Evolutionary conservation across 1,140 invertebrate genomes (phyloP).

Genomic region (Brachionus plicatilis): DNA sequence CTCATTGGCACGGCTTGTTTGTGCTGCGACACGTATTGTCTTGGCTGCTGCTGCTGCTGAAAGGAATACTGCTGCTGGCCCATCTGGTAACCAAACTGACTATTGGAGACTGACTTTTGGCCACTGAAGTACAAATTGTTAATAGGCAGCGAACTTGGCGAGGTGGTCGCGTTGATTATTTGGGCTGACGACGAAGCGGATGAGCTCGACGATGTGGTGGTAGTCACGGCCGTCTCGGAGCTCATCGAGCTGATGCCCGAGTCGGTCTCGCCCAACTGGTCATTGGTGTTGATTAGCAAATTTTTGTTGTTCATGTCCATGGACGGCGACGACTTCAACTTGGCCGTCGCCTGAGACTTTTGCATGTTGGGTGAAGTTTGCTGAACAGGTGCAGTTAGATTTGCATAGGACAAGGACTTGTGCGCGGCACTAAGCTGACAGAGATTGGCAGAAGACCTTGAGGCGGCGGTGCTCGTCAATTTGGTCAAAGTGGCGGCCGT

Average conservation of each 20-base stretch:
- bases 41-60: background rate
- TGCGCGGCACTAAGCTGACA: background rate
- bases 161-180: background rate
- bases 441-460: background rate
- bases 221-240: conserved; percentile 24
- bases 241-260: conserved; percentile 39
- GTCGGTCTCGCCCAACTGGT: conserved; percentile 33
- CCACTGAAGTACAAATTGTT: conserved; percentile 3
- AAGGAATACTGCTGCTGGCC: background rate
- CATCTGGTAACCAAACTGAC: background rate
- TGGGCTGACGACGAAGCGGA: background rate
- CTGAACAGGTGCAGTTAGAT: conserved; percentile 11
- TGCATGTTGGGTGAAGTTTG: background rate
- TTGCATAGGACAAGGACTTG: background rate
- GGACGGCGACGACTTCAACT: background rate
- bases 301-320: conserved; percentile 15
- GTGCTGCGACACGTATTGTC: background rate
- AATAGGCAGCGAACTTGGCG: background rate
- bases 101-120: background rate
- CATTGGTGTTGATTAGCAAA: conserved; percentile 1
- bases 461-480: background rate
- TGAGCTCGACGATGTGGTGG: background rate
- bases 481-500: background rate
- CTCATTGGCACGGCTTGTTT: background rate
- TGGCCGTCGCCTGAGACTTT: background rate